Evolutionary conservation across 2,113 vertebrate genomes (phyloP), one percentile per base, ranked within the genome.

Genomic region (Fulmarus glacialis): DNA sequence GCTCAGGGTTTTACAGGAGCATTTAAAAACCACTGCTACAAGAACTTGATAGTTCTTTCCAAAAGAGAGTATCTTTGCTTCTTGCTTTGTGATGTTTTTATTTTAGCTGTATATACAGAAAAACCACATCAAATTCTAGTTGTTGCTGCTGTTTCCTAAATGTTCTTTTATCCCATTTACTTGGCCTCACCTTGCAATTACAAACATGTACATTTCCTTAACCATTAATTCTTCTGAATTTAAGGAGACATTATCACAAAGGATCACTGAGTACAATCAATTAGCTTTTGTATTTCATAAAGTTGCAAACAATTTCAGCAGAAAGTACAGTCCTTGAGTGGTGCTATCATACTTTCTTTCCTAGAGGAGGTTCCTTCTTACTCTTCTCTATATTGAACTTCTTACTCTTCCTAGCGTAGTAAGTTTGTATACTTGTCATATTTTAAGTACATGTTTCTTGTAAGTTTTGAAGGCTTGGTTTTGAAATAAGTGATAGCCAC

Each of bases 81-180:
- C 47, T 53, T 53, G 7, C 36, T 95, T 82, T 87, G 21, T 43
- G 43, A 40, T 1, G 4, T 36, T 78, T 87, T 68, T 20, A 50
- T 17, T 87, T 36, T 8, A 67, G 55, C 36, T 74, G 12, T 13
- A n/a, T 18, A 27, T 17, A 73, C 4, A 60, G 13, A 78, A 79
- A 52, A 58, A 5, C 0, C 14, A 21, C 3, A 30, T 11, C 2
- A 55, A 45, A 42, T 78, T 78, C n/a, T 26, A 62, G 7, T 2
- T 38, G 15, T 34, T 68, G 15, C 11, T 80, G 42, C 18, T 48
- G 27, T 34, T 81, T 42, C 38, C 47, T 48, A 63, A 27, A 30
- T 34, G 19, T 47, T 83, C 6, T 62, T 94, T 50, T 50, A 75
- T 22, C 8, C 12, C 26, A 29, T 21, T 62, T 42, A 70, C 29